Evolutionary conservation across 2,888 invertebrate species (phyloP), one percentile per base, ranked within the genome.

Genomic region (Drosophila diplacantha): DNA sequence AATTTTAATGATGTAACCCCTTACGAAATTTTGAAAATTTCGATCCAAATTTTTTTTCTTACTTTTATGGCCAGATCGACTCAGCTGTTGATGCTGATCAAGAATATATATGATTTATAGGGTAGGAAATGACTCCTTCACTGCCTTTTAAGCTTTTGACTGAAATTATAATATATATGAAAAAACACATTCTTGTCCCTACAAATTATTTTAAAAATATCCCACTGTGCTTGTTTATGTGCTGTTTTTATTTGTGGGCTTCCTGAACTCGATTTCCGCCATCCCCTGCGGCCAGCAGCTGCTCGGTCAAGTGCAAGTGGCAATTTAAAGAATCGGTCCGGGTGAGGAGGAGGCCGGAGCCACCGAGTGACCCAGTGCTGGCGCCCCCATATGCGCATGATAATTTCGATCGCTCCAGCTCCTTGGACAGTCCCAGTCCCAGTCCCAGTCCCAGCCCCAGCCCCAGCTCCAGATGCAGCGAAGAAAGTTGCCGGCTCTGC

Each of bases 281-380:
- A 32, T 39, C 39, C 52, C 60, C 60, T 50, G 24, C 41, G 49
- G 31, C 41, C 41, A 24, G 41, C 60, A 50, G 56, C 8, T 74
- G 69, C 65, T 73, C 77, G 76, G 77, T 80, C 80, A 82, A 80
- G 78, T 75, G 78, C 82, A 80, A 80, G 83, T 78, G 80, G 78
- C 74, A 82, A 76, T 81, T 82, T 80, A 80, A 80, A 81, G 80
- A 82, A 80, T 81, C 73, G 76, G 55, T 22, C 58, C 39, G 39
- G 20, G 6, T 20, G 38, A 38, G 38, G 46, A 31, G 44, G 18
- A 5, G 18, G 46, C 14, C 47, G 20, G 66, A 71, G 72, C 70
- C 70, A 65, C 70, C 67, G 72, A 72, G 72, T 73, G 81, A 70
- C 62, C 62, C 81, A 64, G 57, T 72, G 57, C 69, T 81, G 78